phyloP scores from a whole-genome alignment of 2,888 invertebrate species.

The Drosophila dives region DNA sequence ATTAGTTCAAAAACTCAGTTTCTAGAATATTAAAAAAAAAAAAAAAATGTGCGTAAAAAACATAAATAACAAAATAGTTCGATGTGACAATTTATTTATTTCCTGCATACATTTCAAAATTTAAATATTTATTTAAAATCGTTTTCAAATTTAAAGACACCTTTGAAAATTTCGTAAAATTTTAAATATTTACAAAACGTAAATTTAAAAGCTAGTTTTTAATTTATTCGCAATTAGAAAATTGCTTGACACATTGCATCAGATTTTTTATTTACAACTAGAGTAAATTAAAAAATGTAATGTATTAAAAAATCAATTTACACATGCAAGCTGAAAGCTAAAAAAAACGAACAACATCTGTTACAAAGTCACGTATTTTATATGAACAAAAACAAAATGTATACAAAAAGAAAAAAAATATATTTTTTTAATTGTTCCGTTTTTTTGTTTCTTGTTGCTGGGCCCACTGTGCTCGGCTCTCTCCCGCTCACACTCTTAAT shows the following conservation, averaged over 20 bases:
- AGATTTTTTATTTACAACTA: constrained; percentile 25
- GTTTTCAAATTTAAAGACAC: background rate
- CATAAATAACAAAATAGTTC: background rate
- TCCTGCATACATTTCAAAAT: background rate
- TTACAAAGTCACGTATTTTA: constrained; percentile 64
- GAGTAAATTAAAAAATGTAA: constrained; percentile 19
- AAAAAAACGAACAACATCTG: constrained; percentile 36
- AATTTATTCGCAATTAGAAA: background rate
- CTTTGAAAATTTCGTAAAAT: background rate
- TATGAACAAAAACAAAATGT: constrained; percentile 23
- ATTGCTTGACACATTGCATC: constrained; percentile 3
- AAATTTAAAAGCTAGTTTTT: background rate
- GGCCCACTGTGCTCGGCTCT: constrained; percentile 34
- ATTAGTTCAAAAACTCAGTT: background rate
- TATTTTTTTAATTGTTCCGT: constrained; percentile 17
- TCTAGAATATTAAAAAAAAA: constrained; percentile 20
- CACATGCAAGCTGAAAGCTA: constrained; percentile 25
- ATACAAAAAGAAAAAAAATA: constrained; percentile 55
- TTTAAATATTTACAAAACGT: background rate
- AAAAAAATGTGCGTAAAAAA: background rate
- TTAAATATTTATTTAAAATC: background rate
- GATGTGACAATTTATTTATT: background rate
- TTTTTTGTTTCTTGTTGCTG: constrained; percentile 46
- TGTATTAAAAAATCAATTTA: constrained; percentile 40
- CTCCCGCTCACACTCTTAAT: constrained; percentile 5